These are phyloP conservation scores for Dipodomys spectabilis DNA, from an alignment of 2,113 vertebrate genomes.

Conservation along the genomic window DNA sequence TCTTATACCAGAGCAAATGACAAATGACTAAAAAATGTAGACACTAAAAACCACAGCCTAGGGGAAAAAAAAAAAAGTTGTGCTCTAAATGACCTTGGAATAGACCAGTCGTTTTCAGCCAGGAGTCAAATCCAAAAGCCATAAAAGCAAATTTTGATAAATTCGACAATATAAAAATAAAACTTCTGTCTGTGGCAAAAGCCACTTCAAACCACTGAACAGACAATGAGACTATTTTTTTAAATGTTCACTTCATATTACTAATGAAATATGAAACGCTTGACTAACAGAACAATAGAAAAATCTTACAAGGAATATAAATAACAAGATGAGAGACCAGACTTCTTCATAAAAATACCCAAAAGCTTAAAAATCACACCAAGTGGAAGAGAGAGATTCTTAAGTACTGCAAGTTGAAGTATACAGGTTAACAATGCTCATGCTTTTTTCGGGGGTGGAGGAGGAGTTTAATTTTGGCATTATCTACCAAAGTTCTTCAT, in stretches of 20 bases:
- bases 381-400: neutral
- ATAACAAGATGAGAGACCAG: neutral
- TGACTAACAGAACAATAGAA: neutral
- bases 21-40: neutral
- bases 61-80: neutral
- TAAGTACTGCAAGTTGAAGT: neutral
- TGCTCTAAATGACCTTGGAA: neutral
- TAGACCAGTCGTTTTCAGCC: neutral
- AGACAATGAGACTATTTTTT: neutral
- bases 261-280: neutral
- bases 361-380: neutral
- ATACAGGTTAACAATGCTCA: neutral
- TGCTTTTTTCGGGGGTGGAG: too few relatives aligned
- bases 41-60: neutral
- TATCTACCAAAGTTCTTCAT: neutral
- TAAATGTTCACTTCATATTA: neutral
- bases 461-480: neutral
- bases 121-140: neutral
- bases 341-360: neutral
- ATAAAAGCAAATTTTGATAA: neutral
- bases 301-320: neutral
- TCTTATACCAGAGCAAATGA: neutral
- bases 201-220: neutral
- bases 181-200: neutral
- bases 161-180: constrained; percentile 17